Conservation (phyloP, 2,113 vertebrate genomes). For the Chamaea fasciata region DNA sequence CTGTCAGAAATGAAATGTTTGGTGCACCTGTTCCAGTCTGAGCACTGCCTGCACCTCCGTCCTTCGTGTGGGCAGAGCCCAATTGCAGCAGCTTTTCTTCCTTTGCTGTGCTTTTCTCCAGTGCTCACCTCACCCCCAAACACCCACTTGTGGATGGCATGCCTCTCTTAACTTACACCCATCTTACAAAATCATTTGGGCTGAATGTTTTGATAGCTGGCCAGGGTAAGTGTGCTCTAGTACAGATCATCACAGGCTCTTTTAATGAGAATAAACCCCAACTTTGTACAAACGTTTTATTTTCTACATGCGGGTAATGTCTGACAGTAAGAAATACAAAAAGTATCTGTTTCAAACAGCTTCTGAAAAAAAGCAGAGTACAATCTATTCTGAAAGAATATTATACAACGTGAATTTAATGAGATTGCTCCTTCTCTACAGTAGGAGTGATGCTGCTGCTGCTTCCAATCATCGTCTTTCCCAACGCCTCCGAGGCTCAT, state of each 20-base stretch:
- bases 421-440: not conserved
- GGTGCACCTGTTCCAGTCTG: not conserved
- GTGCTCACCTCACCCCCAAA: not conserved
- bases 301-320: not conserved
- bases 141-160: not conserved
- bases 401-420: not conserved
- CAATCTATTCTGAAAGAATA: conserved; percentile 17
- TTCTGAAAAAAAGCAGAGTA: not conserved
- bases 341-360: not conserved
- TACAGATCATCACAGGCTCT: not conserved
- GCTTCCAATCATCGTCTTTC: not conserved
- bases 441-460: not conserved
- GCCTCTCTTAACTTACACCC: not conserved
- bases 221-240: not conserved
- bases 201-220: not conserved
- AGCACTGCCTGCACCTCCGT: not conserved
- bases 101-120: not conserved
- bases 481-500: not conserved
- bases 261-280: not conserved
- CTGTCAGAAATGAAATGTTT: not conserved
- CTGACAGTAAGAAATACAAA: not conserved
- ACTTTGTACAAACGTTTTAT: conserved; percentile 14
- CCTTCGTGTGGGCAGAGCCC: not conserved
- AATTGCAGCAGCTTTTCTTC: not conserved
- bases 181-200: not conserved